Evolutionary conservation across 1,140 invertebrate genomes (phyloP).

Genomic region (Popillia japonica): DNA sequence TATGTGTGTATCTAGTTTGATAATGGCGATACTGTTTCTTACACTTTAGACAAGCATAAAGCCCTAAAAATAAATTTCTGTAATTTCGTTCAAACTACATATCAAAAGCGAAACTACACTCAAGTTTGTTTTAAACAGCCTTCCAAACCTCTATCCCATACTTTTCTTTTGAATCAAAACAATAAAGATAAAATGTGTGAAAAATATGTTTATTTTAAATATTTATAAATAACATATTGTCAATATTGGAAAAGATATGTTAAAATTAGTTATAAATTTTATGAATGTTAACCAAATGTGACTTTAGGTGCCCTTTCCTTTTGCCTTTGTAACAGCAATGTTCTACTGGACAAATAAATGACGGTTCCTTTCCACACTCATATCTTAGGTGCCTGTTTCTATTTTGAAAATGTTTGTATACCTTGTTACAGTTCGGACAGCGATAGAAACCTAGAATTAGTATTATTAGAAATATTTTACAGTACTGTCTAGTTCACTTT

Average conservation of each 20-base stretch:
- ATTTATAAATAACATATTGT: not conserved
- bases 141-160: not conserved
- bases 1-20: slow-evolving; percentile 39
- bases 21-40: slow-evolving; percentile 33
- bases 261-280: not conserved
- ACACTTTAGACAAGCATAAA: slow-evolving; percentile 24
- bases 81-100: not conserved
- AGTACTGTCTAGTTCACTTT: too few species aligned
- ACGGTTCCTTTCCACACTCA: slow-evolving; percentile 36
- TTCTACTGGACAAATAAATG: slow-evolving; percentile 25
- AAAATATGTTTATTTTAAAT: not conserved
- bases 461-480: not conserved
- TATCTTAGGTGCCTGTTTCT: slow-evolving; percentile 38
- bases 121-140: not conserved
- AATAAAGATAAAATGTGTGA: not conserved
- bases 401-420: slow-evolving; percentile 45
- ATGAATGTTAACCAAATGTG: slow-evolving; percentile 34
- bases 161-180: not conserved
- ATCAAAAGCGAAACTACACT: not conserved
- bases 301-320: slow-evolving; percentile 43
- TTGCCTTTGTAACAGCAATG: slow-evolving; percentile 45
- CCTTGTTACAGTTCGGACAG: slow-evolving; percentile 45
- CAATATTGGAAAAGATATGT: not conserved
- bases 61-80: not conserved
- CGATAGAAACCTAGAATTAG: slow-evolving; percentile 19